These are phyloP conservation scores for Micromys minutus DNA, from an alignment of 2,113 vertebrate species.

Conservation along the genomic window DNA sequence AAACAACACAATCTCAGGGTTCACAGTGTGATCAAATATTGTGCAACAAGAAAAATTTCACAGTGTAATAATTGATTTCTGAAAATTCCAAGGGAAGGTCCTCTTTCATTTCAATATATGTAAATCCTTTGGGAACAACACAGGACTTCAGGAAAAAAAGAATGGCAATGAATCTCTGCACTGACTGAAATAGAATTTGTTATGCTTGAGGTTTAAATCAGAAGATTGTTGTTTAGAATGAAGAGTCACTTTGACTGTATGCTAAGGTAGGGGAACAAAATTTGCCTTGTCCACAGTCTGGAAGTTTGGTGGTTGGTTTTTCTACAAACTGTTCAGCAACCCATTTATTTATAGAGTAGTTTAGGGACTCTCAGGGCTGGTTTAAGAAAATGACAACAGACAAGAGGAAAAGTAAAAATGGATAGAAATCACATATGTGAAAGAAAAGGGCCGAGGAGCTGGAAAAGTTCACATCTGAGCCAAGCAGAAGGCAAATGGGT, in stretches of 20 bases:
- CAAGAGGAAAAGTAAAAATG: background rate
- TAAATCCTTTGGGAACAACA: background rate
- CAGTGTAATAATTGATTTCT: background rate
- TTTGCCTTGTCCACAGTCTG: background rate
- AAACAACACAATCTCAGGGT: no score
- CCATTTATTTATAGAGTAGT: background rate
- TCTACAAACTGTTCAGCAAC: background rate
- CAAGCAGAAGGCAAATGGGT: background rate
- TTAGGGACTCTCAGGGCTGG: background rate
- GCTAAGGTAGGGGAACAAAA: background rate
- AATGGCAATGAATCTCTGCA: background rate
- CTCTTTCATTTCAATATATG: background rate
- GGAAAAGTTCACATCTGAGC: background rate
- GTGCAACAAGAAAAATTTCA: background rate
- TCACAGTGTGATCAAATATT: no score
- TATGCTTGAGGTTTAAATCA: background rate
- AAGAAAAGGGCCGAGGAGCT: background rate
- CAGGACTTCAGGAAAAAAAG: background rate
- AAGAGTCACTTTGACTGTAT: background rate
- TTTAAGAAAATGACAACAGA: background rate
- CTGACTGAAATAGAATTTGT: background rate
- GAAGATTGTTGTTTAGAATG: background rate
- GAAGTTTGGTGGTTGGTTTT: no score
- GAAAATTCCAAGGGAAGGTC: background rate
- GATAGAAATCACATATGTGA: background rate